Evolutionary conservation across 1,140 invertebrate species (phyloP).

Genomic region (Bombus waltoni): DNA sequence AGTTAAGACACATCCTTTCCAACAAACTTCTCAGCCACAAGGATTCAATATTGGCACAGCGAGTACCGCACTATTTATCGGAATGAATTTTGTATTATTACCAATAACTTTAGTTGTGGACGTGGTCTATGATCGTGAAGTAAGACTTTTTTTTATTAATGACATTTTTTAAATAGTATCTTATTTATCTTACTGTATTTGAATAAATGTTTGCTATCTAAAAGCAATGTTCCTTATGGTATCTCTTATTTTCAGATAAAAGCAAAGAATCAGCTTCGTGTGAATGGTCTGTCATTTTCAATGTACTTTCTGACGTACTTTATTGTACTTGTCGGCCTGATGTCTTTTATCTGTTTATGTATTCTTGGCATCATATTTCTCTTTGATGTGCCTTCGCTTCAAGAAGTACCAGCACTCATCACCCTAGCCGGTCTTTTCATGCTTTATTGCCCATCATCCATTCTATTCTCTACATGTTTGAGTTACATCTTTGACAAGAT

Average conservation of each 20-base stretch:
- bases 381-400: constrained; percentile 87
- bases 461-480: constrained; percentile 89
- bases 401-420: constrained; percentile 87
- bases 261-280: constrained; percentile 91
- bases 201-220: neutral
- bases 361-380: constrained; percentile 87
- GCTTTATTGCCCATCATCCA: constrained; percentile 89
- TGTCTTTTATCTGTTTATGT: constrained; percentile 86
- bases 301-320: constrained; percentile 92
- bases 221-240: neutral
- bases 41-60: constrained; percentile 89
- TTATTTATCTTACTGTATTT: neutral
- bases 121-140: constrained; percentile 92
- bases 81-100: constrained; percentile 90
- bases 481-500: constrained; percentile 92
- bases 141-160: constrained; percentile 74
- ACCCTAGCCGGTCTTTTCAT: constrained; percentile 87
- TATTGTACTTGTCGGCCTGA: constrained; percentile 87
- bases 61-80: constrained; percentile 88
- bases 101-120: constrained; percentile 91
- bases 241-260: constrained; percentile 85
- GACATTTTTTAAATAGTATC: neutral
- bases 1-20: constrained; percentile 86
- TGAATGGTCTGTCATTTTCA: constrained; percentile 90
- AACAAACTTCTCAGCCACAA: constrained; percentile 86